phyloP scores from a whole-genome alignment of 2,888 invertebrate genomes.

The Leuctra nigra region DNA sequence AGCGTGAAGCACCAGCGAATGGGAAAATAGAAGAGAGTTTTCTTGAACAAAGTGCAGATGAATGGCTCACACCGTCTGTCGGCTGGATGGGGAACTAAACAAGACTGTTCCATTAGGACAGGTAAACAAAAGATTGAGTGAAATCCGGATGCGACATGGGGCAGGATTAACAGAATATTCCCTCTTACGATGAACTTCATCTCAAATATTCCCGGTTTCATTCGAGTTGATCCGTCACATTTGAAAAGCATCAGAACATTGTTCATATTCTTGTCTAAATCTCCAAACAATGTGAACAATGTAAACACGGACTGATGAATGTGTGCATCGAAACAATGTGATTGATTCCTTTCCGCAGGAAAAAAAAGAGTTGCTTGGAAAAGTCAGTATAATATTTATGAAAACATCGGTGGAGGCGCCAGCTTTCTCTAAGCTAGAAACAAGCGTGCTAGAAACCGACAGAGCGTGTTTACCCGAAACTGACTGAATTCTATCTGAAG shows the following conservation, averaged over 20 bases:
- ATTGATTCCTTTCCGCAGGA: too few species aligned
- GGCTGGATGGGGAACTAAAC: too few species aligned
- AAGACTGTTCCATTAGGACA: conserved; percentile 10
- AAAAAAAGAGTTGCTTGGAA: too few species aligned
- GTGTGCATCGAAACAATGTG: too few species aligned
- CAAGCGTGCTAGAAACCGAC: conserved; percentile 2
- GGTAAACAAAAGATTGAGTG: conserved; percentile 3
- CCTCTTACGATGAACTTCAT: background rate
- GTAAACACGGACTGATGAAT: too few species aligned
- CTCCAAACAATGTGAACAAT: too few species aligned
- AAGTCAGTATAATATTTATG: too few species aligned
- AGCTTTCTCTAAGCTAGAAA: conserved; percentile 1
- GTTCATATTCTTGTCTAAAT: too few species aligned
- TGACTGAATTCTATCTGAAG: conserved; percentile 1
- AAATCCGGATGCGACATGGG: conserved; percentile 1
- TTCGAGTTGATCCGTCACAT: too few species aligned
- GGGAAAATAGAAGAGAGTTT: background rate
- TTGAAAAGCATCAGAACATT: too few species aligned
- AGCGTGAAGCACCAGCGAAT: background rate
- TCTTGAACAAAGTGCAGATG: conserved; percentile 12
- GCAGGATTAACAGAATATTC: background rate
- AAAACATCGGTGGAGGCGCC: too few species aligned
- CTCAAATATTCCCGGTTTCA: too few species aligned
- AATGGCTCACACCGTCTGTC: conserved; percentile 10
- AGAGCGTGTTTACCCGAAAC: background rate